Base-by-base conservation (phyloP, 2,888 invertebrate species). In the Noctuana brunneofusca region DNA sequence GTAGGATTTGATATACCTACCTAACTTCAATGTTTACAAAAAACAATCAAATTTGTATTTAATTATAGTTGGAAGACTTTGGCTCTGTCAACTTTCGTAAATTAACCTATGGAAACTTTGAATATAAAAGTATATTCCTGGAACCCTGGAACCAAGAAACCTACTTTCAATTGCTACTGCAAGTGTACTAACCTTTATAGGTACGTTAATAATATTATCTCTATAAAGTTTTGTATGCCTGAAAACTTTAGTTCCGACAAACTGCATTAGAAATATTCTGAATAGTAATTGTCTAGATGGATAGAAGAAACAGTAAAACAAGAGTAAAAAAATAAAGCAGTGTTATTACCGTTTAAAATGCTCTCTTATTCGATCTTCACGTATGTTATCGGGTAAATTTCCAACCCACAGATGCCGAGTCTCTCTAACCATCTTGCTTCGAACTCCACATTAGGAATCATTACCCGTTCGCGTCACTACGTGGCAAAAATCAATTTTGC, bases 401-500 rank as follows among this genome's bases (percentile, higher is more conserved):
- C 98, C 98, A 96, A 99, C 98, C 97, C 98, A 98, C 95, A 99
- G 96, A 95, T 99, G 98, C 95, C 98, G 97, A 95, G 98, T 98
- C 97, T 98, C 98, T 96, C 98, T 98, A 96, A 99, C 98, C 99
- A 99, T 99, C 96, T 96, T 97, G 96, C 96, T 95, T 96, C 95
- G 93, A 95, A 95, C 95, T 96, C 96, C 96, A 96, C 96, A 96
- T 96, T 95, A 95, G 95, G 95, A 94, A 94, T 94, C 93, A 92
- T 93, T 93, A 93, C 93, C 93, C 93, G 92, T 92, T 92, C 91
- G 92, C 92, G 89, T 90, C 91, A 90, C 91, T 92, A 92, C 92
- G 92, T 92, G 92, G 92, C 92, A 92, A 90, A 91, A 88, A 91
- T 84, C 87, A 91, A 91, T 89, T 91, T 89, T 88, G 86, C 90